Evolutionary conservation across 2,113 vertebrate genomes (phyloP), one percentile per base, ranked within the genome.

Genomic region (Paramisgurnus dabryanus): DNA sequence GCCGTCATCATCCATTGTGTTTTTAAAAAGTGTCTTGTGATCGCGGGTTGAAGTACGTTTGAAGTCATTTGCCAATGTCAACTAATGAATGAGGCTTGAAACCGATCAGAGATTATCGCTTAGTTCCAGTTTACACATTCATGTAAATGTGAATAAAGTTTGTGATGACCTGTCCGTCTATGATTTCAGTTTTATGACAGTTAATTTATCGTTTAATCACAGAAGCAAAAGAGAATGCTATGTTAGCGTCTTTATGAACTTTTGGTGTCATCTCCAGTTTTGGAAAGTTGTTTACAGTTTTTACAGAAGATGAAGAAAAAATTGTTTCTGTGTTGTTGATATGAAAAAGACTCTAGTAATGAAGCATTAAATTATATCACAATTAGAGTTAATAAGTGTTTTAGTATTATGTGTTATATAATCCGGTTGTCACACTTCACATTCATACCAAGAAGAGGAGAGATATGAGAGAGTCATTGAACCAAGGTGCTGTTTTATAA

Each of bases 401-500:
- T 3, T 55, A 40, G 17, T 58, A 43, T 72, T 72, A 17, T 40
- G 50, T 45, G 11, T 45, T 73, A 17, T 13, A 13, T 43, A 18
- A 60, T 45, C n/a, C 55, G 43, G 55, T 15, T 61, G 55, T 74
- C 71, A 61, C 39, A 11, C 40, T 74, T 74, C 10, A 61, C 40
- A 22, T 74, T 45, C 4, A 6, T 74, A n/a, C 41, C n/a, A 74
- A 61, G 55, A 60, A 73, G 55, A 18, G 39, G 40, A 43, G 70
- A 73, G 53, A 89, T 83, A 85, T 84, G 86, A 90, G 87, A 88
- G 82, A 80, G 45, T 87, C 88, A 89, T 82, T 89, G 87, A 88
- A 89, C 89, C 86, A 90, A 86, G 90, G 89, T 88, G 86, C 83
- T 89, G 82, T 88, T 89, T 90, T 92, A 89, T 92, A 92, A 91